A percentile compares a stretch with the other conserved stretches of the same genome.
Evolutionary conservation across 2,113 vertebrate species (phyloP).

Genomic region (Hylia prasina): DNA sequence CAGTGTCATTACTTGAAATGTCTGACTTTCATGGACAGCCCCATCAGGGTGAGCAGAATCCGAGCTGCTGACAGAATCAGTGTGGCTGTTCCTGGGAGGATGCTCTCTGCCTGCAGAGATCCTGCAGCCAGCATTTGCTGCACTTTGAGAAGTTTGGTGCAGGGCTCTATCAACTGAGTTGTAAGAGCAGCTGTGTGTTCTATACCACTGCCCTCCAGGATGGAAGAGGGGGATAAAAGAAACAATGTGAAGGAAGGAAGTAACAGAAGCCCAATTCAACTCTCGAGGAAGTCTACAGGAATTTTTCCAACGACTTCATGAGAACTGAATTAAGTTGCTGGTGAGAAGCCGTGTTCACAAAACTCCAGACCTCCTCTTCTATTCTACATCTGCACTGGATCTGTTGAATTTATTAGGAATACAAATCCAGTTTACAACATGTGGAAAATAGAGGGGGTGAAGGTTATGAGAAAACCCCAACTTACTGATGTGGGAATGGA

Average conservation of each 20-base stretch:
- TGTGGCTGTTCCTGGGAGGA: background rate
- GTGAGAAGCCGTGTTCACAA: background rate
- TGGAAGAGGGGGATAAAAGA: background rate
- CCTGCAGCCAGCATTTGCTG: background rate
- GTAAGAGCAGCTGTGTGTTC: background rate
- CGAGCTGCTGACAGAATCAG: background rate
- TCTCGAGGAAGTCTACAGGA: background rate
- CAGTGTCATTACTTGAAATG: background rate
- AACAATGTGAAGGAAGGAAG: constrained; percentile 9
- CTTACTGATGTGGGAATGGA: constrained; percentile 5
- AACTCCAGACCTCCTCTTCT: background rate
- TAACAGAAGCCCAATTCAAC: background rate
- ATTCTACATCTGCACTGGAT: background rate
- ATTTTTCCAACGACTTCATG: background rate
- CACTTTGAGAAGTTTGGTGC: background rate
- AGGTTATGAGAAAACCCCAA: constrained; percentile 19
- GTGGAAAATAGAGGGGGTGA: constrained; percentile 6
- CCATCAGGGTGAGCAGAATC: background rate
- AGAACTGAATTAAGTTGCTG: background rate
- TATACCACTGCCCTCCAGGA: background rate
- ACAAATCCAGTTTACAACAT: background rate
- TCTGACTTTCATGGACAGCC: background rate
- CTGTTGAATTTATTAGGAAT: constrained; percentile 31
- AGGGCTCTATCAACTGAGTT: background rate
- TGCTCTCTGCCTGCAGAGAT: background rate